Percentiles rank a stretch among this genome's conserved stretches.
Evolutionary conservation across 2,888 invertebrate genomes (phyloP).

Genomic region (Cryptophagus acutangulus): DNA sequence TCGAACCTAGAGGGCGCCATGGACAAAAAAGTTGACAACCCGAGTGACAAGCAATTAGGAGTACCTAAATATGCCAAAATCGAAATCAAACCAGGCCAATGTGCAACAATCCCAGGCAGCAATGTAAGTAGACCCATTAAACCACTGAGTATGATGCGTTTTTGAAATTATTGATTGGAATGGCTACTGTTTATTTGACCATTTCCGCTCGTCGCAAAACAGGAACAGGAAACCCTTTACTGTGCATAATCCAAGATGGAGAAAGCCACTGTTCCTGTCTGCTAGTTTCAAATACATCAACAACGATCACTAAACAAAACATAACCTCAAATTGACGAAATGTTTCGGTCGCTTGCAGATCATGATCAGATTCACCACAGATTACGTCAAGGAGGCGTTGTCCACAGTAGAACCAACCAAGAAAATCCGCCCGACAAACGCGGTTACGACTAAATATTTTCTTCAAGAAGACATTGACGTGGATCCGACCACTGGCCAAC

Average conservation of each 20-base stretch:
- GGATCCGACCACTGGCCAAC: too few species aligned
- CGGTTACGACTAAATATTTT: conserved; percentile 29
- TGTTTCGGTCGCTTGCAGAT: conserved; percentile 28
- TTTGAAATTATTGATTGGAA: conserved; percentile 33
- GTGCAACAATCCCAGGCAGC: background rate
- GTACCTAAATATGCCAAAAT: background rate
- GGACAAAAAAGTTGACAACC: background rate
- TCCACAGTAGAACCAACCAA: too few species aligned
- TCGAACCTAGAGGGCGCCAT: background rate
- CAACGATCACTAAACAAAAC: conserved; percentile 10
- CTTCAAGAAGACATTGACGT: too few species aligned
- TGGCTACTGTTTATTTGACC: conserved; percentile 30
- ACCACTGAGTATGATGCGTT: background rate
- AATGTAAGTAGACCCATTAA: conserved; percentile 9
- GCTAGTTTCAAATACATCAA: conserved; percentile 27
- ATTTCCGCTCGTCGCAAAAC: conserved; percentile 52
- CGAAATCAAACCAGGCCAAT: background rate
- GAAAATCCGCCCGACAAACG: conserved; percentile 18
- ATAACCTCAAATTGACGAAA: background rate
- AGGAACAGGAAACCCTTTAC: conserved; percentile 60
- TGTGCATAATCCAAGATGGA: conserved; percentile 47
- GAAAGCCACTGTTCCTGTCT: conserved; percentile 48
- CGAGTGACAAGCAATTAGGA: background rate
- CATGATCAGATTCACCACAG: conserved; percentile 33
- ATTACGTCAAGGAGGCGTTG: too few species aligned